Evolutionary conservation across 2,888 invertebrate species (phyloP).

Genomic region (Tineola bisselliella): DNA sequence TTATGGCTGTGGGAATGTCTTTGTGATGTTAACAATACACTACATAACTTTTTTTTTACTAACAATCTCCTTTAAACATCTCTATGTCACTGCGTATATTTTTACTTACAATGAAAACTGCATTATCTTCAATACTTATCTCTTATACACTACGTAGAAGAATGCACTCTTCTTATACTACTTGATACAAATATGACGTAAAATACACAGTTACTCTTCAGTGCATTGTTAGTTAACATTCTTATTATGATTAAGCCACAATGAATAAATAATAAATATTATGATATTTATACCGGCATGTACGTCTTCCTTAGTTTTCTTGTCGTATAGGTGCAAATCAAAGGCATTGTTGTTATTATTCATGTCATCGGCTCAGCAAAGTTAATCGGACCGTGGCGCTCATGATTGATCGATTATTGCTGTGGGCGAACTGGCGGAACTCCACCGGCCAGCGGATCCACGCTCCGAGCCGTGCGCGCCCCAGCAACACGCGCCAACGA

Average conservation of each 20-base stretch:
- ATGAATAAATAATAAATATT: too few species aligned
- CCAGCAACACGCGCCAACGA: background rate
- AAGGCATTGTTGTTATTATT: slow-evolving; percentile 4
- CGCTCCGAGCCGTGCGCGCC: background rate
- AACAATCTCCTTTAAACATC: background rate
- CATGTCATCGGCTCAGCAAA: slow-evolving; percentile 2
- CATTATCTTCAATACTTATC: background rate
- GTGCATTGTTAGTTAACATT: too few species aligned
- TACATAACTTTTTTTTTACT: background rate
- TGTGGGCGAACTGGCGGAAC: background rate
- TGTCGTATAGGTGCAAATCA: background rate
- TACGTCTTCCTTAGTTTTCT: too few species aligned
- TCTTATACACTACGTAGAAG: background rate
- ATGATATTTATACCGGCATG: too few species aligned
- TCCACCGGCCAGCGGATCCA: background rate
- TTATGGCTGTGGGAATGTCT: background rate
- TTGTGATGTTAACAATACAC: slow-evolving; percentile 3
- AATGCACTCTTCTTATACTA: background rate
- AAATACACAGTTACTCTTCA: background rate
- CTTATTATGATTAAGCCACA: too few species aligned
- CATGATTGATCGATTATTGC: slow-evolving; percentile 11
- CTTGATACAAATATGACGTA: background rate
- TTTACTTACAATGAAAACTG: background rate
- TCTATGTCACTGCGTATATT: background rate
- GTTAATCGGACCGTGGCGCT: background rate